Percentiles rank a stretch among this genome's conserved stretches.
Evolutionary conservation across 2,797 vertebrate genomes (phyloP).

Genomic region (Lates japonicus): DNA sequence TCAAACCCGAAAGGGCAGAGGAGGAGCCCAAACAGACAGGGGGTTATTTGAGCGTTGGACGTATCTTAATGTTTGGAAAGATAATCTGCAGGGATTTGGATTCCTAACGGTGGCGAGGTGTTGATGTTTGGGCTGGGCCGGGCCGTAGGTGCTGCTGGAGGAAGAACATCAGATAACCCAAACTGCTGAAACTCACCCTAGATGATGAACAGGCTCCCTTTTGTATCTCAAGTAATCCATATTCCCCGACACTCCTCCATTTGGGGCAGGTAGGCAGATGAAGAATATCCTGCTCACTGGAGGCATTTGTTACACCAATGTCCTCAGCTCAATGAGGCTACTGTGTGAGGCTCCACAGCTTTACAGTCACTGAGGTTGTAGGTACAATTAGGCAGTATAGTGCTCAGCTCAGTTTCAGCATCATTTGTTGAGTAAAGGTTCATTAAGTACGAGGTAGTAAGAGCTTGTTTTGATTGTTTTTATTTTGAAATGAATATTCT

Average conservation of each 20-base stretch:
- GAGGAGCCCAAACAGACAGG: constrained; percentile 56
- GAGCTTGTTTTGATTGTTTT: constrained; percentile 11
- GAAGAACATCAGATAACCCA: constrained; percentile 78
- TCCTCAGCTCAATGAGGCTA: constrained; percentile 62
- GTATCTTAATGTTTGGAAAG: constrained; percentile 82
- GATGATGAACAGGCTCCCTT: constrained; percentile 77
- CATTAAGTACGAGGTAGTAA: not conserved
- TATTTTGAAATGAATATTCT: not conserved
- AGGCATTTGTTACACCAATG: constrained; percentile 61
- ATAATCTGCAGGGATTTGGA: constrained; percentile 81
- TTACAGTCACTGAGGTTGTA: constrained; percentile 27
- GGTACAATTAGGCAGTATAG: constrained; percentile 43
- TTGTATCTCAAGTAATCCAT: constrained; percentile 78
- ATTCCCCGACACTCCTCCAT: constrained; percentile 58
- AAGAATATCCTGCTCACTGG: constrained; percentile 75
- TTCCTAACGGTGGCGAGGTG: constrained; percentile 76
- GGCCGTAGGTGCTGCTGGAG: constrained; percentile 62
- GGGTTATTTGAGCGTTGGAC: constrained; percentile 61
- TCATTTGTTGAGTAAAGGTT: constrained; percentile 1
- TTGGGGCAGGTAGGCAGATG: constrained; percentile 66
- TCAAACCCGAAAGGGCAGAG: constrained; percentile 51
- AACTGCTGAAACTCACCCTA: constrained; percentile 57
- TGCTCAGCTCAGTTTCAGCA: constrained; percentile 13
- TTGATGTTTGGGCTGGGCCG: constrained; percentile 78
- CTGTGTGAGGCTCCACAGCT: constrained; percentile 54